Percentiles rank a stretch among this genome's conserved stretches.
These are phyloP conservation scores for Hippolais icterina DNA, from an alignment of 2,113 vertebrate genomes.

Conservation along the genomic window DNA sequence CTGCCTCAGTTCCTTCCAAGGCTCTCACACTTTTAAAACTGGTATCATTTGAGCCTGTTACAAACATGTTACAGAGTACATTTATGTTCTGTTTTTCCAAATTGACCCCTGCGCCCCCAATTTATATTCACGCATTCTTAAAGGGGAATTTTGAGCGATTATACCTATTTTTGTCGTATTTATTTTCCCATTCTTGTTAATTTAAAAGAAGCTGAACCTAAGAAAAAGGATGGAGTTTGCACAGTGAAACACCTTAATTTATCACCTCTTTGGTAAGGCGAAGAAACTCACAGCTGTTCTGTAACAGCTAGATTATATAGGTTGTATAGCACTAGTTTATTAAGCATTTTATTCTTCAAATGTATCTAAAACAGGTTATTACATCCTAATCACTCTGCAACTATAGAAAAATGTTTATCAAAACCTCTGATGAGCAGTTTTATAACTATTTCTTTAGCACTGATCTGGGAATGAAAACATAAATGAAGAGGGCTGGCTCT, in stretches of 20 bases:
- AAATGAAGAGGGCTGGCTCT: neutral
- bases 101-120: neutral
- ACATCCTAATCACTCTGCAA: neutral
- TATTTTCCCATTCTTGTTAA: neutral
- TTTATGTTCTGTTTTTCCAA: neutral
- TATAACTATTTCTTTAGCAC: neutral
- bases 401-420: neutral
- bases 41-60: neutral
- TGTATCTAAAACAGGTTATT: neutral
- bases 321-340: accelerated
- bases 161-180: neutral
- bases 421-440: neutral
- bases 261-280: neutral
- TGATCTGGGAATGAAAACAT: neutral
- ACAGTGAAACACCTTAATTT: neutral
- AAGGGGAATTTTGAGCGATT: neutral
- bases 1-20: neutral
- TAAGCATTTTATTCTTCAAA: neutral
- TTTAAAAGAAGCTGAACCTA: neutral
- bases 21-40: neutral
- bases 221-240: neutral
- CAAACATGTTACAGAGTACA: neutral
- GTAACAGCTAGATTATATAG: neutral
- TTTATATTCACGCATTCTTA: neutral
- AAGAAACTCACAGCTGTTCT: neutral